Conservation (phyloP, 2,113 vertebrate species). For the Nymphicus hollandicus region DNA sequence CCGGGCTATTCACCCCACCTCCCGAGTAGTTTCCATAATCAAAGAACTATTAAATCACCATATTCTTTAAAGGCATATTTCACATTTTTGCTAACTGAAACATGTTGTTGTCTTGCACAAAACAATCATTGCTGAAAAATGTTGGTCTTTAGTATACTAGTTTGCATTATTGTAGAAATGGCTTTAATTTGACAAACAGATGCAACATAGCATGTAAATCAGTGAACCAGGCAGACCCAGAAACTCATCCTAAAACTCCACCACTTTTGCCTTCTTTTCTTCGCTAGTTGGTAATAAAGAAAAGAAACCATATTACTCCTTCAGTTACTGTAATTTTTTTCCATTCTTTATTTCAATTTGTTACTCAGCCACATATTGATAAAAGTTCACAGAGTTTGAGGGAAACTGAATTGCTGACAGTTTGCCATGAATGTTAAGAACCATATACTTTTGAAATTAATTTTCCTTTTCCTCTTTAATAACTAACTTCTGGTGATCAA, state of each 20-base stretch:
- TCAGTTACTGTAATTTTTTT: neutral
- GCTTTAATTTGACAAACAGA: neutral
- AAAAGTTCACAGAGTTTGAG: neutral
- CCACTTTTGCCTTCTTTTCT: neutral
- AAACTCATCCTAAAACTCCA: neutral
- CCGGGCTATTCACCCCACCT: neutral
- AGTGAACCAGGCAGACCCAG: neutral
- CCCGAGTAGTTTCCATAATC: neutral
- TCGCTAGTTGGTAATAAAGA: neutral
- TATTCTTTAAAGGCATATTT: neutral
- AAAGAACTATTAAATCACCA: neutral
- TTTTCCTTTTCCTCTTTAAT: neutral
- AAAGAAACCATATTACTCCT: neutral
- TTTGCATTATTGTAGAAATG: neutral
- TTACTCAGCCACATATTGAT: neutral
- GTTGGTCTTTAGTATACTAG: neutral
- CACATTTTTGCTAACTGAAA: neutral
- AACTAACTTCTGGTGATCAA: neutral
- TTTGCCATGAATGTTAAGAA: neutral
- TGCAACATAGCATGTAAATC: neutral
- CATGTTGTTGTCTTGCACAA: neutral
- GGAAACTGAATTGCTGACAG: neutral
- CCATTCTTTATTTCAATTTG: neutral
- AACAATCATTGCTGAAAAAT: neutral
- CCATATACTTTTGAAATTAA: neutral